phyloP scores from a whole-genome alignment of 2,797 vertebrate genomes.

The Gymnothorax javanicus region DNA sequence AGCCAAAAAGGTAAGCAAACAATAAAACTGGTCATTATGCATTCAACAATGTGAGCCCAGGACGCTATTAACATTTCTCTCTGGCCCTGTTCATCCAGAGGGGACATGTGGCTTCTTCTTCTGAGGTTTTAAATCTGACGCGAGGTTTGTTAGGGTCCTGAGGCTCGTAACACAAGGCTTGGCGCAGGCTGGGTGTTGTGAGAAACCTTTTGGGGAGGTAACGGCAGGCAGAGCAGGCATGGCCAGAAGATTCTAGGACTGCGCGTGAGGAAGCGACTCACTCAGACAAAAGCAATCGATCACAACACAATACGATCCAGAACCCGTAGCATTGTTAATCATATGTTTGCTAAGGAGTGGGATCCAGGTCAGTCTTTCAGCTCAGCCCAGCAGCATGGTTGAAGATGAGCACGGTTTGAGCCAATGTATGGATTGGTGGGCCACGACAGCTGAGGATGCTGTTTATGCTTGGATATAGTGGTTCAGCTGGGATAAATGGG shows the following conservation, averaged over 20 bases:
- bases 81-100: constrained; percentile 15
- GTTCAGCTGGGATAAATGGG: background rate
- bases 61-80: constrained; percentile 19
- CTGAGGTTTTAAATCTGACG: constrained; percentile 42
- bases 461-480: background rate
- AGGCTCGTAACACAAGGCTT: constrained; percentile 34
- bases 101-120: constrained; percentile 30
- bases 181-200: constrained; percentile 22
- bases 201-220: constrained; percentile 24
- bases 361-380: background rate
- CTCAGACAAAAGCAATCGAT: constrained; percentile 28
- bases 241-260: constrained; percentile 9
- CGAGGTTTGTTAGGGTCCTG: constrained; percentile 26
- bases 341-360: background rate
- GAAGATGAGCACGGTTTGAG: background rate
- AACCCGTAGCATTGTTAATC: background rate
- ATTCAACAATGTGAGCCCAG: background rate
- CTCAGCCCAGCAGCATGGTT: background rate
- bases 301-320: constrained; percentile 24
- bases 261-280: constrained; percentile 24
- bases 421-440: background rate
- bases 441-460: background rate
- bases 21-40: background rate
- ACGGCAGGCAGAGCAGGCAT: constrained; percentile 3
- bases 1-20: background rate